Evolutionary conservation across 2,797 vertebrate species (phyloP).

Genomic region (Carcharodon carcharias): DNA sequence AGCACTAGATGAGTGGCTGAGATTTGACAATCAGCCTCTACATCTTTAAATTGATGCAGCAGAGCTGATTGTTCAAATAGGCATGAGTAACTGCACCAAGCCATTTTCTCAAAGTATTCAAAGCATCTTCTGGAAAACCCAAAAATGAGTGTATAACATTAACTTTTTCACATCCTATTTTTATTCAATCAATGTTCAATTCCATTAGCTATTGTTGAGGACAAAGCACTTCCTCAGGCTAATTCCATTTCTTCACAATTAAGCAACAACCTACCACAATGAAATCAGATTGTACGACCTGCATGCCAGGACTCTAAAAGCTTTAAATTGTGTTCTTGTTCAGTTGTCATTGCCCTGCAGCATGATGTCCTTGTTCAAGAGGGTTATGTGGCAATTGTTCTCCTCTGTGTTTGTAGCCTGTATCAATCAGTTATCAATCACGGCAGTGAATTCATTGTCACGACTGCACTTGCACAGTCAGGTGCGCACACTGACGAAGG

Average conservation of each 20-base stretch:
- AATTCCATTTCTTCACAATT: background rate
- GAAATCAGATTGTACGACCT: background rate
- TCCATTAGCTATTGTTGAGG: background rate
- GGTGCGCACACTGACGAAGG: too few relatives aligned
- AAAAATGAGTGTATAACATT: background rate
- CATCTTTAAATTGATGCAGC: too few relatives aligned
- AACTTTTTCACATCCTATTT: background rate
- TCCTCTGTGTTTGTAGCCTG: background rate
- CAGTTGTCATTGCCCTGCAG: background rate
- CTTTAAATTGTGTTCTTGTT: background rate
- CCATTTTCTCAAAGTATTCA: background rate
- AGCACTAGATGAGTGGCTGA: too few relatives aligned
- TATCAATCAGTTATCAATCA: background rate
- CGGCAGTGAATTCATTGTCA: background rate
- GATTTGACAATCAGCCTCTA: too few relatives aligned
- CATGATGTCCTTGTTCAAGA: background rate
- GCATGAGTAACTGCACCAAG: background rate
- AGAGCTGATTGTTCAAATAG: background rate
- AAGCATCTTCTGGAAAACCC: background rate
- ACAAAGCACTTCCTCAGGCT: background rate
- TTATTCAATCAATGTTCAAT: background rate
- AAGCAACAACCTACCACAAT: background rate
- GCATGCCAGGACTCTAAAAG: background rate
- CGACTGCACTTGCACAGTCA: background rate
- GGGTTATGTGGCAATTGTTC: background rate